A percentile compares a stretch with the other conserved stretches of the same genome.
These are phyloP conservation scores for Onchidella celtica DNA, from an alignment of 2,888 invertebrate genomes.

Conservation along the genomic window DNA sequence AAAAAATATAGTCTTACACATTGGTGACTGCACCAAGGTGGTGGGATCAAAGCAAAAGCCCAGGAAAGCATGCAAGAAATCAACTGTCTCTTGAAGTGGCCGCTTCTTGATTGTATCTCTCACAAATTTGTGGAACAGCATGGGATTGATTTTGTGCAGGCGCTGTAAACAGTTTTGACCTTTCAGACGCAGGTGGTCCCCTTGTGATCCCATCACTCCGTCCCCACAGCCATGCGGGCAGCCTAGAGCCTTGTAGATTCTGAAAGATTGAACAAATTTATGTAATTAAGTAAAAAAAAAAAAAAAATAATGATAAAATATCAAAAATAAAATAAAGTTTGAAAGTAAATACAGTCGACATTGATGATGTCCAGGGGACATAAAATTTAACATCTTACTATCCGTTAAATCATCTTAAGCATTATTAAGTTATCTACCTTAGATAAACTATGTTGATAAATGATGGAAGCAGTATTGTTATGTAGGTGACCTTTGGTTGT, in stretches of 20 bases:
- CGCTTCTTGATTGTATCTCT: conserved; percentile 87
- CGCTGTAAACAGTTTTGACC: conserved; percentile 89
- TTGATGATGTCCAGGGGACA: no score
- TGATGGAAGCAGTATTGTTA: no score
- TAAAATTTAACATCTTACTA: no score
- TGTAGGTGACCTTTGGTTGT: no score
- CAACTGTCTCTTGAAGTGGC: conserved; percentile 91
- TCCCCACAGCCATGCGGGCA: conserved; percentile 97
- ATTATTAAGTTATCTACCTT: no score
- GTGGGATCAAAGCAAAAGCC: conserved; percentile 96
- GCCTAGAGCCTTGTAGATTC: conserved; percentile 93
- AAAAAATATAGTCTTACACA: conserved; percentile 61
- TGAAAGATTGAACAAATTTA: conserved; percentile 74
- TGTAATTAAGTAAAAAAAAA: no score
- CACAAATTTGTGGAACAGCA: conserved; percentile 85
- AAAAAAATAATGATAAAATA: no score
- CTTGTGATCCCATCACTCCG: conserved; percentile 74
- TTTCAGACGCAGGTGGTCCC: conserved; percentile 85
- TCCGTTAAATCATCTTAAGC: no score
- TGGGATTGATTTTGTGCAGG: conserved; percentile 86
- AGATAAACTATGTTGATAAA: no score
- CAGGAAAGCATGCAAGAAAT: conserved; percentile 96
- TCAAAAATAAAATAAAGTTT: background rate
- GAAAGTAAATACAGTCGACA: background rate
- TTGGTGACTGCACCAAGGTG: conserved; percentile 64